phyloP scores from a whole-genome alignment of 2,113 vertebrate species.

The Excalfactoria chinensis region DNA sequence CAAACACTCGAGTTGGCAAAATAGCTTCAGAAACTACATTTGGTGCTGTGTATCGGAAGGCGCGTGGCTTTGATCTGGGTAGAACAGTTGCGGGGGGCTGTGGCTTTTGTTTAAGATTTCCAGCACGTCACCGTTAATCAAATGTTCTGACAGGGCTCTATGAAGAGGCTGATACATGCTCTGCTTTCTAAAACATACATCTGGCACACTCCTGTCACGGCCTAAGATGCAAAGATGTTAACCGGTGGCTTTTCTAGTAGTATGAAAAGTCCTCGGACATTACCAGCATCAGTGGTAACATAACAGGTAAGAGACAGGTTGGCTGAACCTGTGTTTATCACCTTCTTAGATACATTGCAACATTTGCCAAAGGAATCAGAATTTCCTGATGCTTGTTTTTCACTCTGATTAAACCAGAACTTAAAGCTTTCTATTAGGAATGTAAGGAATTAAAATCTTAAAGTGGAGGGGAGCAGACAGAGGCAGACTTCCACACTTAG shows the following conservation, averaged over 20 bases:
- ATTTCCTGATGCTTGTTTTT: neutral
- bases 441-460: neutral
- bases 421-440: neutral
- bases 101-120: constrained; percentile 44
- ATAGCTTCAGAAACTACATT: constrained; percentile 52
- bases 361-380: neutral
- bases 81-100: constrained; percentile 5
- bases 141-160: constrained; percentile 29
- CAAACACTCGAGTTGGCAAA: constrained; percentile 50
- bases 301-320: neutral
- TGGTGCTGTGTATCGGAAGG: constrained; percentile 4
- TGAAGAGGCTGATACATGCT: neutral
- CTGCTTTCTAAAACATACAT: constrained; percentile 32
- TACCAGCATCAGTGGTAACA: neutral
- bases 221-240: neutral
- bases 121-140: neutral
- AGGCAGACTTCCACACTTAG: neutral
- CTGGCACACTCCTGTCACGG: neutral
- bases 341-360: neutral
- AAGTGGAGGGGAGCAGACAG: neutral
- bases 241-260: neutral
- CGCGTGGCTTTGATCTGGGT: constrained; percentile 68
- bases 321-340: neutral
- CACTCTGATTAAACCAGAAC: neutral
- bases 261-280: neutral